phyloP scores from a whole-genome alignment of 2,888 invertebrate species.

The Chouioia cunea region DNA sequence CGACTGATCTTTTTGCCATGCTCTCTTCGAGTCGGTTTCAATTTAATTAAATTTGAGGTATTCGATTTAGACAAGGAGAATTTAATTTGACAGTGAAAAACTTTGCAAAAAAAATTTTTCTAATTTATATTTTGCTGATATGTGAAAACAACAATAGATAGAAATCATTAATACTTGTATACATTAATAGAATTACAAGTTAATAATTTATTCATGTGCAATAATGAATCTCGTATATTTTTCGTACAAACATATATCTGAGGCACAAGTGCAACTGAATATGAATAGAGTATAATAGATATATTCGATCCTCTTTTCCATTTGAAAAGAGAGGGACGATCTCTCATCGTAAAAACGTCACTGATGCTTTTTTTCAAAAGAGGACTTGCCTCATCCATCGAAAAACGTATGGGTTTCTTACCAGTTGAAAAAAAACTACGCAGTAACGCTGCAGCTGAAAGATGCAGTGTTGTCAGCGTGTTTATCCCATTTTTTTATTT shows the following conservation, averaged over 20 bases:
- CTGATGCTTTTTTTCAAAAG: constrained; percentile 20
- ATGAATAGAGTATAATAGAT: constrained; percentile 18
- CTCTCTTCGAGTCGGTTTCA: no score
- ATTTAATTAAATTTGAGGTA: no score
- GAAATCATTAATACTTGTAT: no score
- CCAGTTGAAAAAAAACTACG: constrained; percentile 18
- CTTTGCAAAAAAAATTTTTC: no score
- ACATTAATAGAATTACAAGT: no score
- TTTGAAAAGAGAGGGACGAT: constrained; percentile 8
- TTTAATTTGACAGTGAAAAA: no score
- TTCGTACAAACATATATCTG: neutral
- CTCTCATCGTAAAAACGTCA: constrained; percentile 42
- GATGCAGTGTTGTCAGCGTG: constrained; percentile 16
- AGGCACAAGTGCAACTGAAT: constrained; percentile 19
- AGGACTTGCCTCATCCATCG: constrained; percentile 16
- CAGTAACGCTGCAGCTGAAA: constrained; percentile 17
- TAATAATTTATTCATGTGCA: no score
- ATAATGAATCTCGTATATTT: no score
- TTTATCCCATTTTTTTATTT: constrained; percentile 49
- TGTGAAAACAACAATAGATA: no score
- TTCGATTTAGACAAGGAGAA: no score
- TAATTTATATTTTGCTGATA: no score
- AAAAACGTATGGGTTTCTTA: constrained; percentile 32
- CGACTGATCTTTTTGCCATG: no score
- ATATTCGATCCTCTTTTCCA: constrained; percentile 16